Evolutionary conservation across 2,797 vertebrate genomes (phyloP).

Genomic region (Simalia tracyae): DNA sequence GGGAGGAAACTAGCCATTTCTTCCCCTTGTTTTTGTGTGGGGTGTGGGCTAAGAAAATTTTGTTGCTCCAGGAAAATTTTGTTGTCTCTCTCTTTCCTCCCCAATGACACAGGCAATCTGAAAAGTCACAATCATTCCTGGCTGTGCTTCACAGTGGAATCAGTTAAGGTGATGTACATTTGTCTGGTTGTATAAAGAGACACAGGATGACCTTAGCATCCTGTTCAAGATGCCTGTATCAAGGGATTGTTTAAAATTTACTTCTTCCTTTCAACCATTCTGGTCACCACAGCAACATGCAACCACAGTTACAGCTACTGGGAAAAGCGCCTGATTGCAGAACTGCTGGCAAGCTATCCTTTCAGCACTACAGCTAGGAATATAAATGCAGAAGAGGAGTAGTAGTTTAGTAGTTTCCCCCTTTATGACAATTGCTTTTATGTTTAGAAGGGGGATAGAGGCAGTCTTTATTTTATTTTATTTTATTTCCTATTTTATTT

Average conservation of each 20-base stretch:
- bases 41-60: background rate
- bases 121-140: background rate
- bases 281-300: background rate
- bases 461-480: background rate
- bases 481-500: background rate
- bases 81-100: background rate
- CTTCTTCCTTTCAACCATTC: background rate
- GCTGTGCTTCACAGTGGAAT: background rate
- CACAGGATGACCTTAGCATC: too few relatives aligned
- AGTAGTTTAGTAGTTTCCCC: background rate
- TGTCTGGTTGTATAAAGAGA: background rate
- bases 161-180: background rate
- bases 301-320: background rate
- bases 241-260: background rate
- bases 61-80: background rate
- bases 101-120: background rate
- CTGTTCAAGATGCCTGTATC: background rate
- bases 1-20: background rate
- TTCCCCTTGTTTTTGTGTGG: background rate
- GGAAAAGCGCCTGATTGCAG: background rate
- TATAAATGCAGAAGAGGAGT: background rate
- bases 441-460: background rate
- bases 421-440: background rate
- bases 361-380: background rate
- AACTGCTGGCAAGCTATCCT: background rate